These are phyloP conservation scores for Cirrhinus mrigala DNA, from an alignment of 2,797 vertebrate genomes.

Conservation along the genomic window DNA sequence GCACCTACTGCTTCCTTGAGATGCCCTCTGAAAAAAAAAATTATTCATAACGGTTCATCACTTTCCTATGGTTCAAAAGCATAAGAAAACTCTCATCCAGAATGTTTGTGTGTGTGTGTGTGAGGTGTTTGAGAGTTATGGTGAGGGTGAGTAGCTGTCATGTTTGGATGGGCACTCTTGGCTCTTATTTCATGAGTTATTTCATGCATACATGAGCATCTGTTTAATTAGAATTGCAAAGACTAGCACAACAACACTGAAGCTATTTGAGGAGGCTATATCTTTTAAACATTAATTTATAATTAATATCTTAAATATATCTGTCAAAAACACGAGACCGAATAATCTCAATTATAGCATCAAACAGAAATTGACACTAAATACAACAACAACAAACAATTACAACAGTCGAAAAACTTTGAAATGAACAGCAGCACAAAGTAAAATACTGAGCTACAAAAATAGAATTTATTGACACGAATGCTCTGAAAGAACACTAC, in stretches of 20 bases:
- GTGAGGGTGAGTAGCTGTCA: background rate
- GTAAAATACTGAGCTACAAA: background rate
- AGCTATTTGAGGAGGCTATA: background rate
- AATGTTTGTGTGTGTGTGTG: background rate
- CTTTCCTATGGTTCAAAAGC: constrained; percentile 13
- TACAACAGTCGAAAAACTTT: background rate
- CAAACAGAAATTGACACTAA: background rate
- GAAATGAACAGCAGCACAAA: background rate
- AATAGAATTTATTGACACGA: background rate
- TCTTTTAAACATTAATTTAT: background rate
- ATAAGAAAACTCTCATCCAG: background rate
- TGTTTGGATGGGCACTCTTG: background rate
- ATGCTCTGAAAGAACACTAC: background rate
- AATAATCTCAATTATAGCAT: background rate
- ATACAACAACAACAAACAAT: background rate
- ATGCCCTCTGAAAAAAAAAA: constrained; percentile 9
- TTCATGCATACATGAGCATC: background rate
- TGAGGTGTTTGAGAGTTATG: background rate
- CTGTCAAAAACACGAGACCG: background rate
- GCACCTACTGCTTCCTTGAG: constrained; percentile 20
- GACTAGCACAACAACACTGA: background rate
- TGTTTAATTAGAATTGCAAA: constrained; percentile 1
- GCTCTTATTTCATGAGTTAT: background rate
- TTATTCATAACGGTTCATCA: constrained; percentile 12
- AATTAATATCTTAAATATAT: background rate